Evolutionary conservation across 2,797 vertebrate species (phyloP), one percentile per base, ranked within the genome.

Genomic region (Bryconaethiops microstoma): DNA sequence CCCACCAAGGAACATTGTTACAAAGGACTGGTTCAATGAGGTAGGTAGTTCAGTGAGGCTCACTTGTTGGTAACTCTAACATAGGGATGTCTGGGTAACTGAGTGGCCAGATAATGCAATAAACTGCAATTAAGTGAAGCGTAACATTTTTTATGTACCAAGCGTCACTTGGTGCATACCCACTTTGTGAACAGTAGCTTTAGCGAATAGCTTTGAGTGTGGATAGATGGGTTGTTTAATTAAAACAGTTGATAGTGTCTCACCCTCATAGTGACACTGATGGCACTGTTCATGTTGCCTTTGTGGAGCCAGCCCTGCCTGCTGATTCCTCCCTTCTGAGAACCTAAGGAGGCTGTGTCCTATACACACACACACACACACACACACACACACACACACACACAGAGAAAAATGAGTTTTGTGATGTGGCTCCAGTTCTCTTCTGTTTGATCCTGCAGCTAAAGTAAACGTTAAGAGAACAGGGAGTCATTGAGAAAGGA

Each of bases 191-290:
- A 52, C 13, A 52, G 10, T 52, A 14, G 10, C 48, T 52, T 52
- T 52, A 52, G 48, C 9, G 29, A 16, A 52, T 62, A 54, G 19
- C 23, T 16, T 7, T 17, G 39, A 17, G 29, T 48, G 25, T n/a
- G 70, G n/a, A 21, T 7, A 55, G 25, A 7, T 14, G 7, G 12
- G 6, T 23, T 74, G 62, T 40, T 48, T 67, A 21, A 59, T 10
- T 25, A 23, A 48, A 62, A 48, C 21, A 76, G 45, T 62, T 19
- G 25, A 74, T 57, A 35, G 59, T 52, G 62, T 77, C 96, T 95
- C 90, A 99, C 98, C 94, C 97, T 94, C 97, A 99, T 99, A 48
- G 97, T 99, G 86, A 99, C 98, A 14, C 98, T 99, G 91, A 99
- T 99, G 48, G 97, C 97, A 76, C 97, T 99, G 91, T 99, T 99